Evolutionary conservation across 2,888 invertebrate species (phyloP), one percentile per base, ranked within the genome.

Genomic region (Punctoribates punctum): DNA sequence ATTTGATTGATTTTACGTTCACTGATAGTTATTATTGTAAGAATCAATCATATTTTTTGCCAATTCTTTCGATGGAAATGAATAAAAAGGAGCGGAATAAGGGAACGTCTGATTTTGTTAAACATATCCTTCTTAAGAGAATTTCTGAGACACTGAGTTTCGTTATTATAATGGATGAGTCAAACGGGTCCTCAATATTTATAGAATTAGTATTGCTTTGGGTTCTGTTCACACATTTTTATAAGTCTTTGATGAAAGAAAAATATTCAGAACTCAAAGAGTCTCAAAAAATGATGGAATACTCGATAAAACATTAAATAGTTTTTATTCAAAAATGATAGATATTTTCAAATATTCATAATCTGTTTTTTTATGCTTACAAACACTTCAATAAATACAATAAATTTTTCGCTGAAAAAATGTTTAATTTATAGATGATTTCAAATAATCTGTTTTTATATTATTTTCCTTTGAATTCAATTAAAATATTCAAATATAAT

Each of bases 141-240:
- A 34, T 17, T 65, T 34, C 29, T 27, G n/a, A 34, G n/a, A 25
- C 65, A 65, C 3, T 1, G 20, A 6, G 57, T 65, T 34, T 65
- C 11, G 17, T 65, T 65, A 65, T 65, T 65, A 65, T 65, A 65
- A 65, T 65, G 23, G 65, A 65, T 65, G 65, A 65, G 65, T 4
- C n/a, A 29, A 65, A 65, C 27, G 27, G 11, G 25, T 34, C 5
- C 34, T 65, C 29, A 65, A 65, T 65, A 65, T 65, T 65, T 65
- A 65, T 65, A 17, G 34, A 11, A 34, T 65, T 34, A 25, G n/a
- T 25, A 57, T 57, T 57, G 25, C 25, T 25, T 57, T 57, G 25
- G 4, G 25, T 25, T 25, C 25, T 20, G 11, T 57, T 54, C 25
- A 6, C 11, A 23, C 9, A 25, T 57, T 57, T 13, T 13, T 23